Conservation (phyloP, 2,888 invertebrate genomes). For the Machimus rusticus region DNA sequence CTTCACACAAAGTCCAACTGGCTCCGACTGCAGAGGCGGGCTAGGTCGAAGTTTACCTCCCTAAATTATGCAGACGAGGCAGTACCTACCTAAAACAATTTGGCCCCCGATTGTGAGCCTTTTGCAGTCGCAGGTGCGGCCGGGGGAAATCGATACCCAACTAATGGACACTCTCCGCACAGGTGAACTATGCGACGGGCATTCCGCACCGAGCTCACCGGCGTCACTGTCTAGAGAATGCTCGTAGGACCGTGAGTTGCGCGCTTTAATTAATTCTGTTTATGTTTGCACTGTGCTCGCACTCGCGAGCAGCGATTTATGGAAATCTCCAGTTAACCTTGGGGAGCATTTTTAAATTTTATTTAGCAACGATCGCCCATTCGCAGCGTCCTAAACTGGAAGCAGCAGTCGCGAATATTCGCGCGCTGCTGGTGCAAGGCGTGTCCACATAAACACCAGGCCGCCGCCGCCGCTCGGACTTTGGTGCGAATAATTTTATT, state of each 20-base stretch:
- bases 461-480: not conserved
- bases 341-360: not conserved
- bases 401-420: not conserved
- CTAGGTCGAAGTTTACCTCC: not conserved
- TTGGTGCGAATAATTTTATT: not conserved
- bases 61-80: not conserved
- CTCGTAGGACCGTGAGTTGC: not conserved
- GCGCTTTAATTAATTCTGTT: not conserved
- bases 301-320: not conserved
- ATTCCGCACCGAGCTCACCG: not conserved
- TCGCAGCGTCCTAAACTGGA: not conserved
- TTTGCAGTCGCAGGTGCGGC: not conserved
- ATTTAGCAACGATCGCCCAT: not conserved
- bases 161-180: not conserved
- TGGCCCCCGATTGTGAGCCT: not conserved
- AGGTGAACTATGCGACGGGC: not conserved
- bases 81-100: not conserved
- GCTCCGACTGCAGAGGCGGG: not conserved
- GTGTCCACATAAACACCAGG: not conserved
- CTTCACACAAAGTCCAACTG: not conserved
- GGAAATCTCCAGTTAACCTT: slow-evolving; percentile 17
- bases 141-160: not conserved
- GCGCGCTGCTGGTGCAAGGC: not conserved
- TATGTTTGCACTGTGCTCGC: not conserved
- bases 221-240: not conserved